Conservation (phyloP, 2,888 invertebrate species). For the Apamea crenata region DNA sequence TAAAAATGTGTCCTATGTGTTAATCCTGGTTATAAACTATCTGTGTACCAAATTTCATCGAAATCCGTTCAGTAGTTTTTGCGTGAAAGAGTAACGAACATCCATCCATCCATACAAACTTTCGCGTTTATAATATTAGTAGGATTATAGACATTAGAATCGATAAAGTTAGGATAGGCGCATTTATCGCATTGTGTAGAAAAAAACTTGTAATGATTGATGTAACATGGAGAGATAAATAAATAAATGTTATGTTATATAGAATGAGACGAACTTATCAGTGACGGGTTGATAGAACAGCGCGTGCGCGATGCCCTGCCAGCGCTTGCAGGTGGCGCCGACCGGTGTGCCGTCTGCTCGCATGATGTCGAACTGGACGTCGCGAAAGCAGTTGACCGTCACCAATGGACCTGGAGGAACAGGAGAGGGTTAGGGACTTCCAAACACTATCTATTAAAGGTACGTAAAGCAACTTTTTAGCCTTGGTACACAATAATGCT, state of each 20-base stretch:
- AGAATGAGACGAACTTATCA: slow-evolving; percentile 74
- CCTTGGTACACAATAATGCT: neutral
- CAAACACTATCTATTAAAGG: neutral
- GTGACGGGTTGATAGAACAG: slow-evolving; percentile 81
- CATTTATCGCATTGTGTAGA: neutral
- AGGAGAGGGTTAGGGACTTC: neutral
- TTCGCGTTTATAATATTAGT: no score
- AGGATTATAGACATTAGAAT: neutral
- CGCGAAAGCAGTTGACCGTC: slow-evolving; percentile 81
- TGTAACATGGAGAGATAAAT: no score
- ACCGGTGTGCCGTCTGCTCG: slow-evolving; percentile 75
- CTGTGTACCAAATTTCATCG: no score
- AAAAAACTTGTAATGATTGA: neutral
- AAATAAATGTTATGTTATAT: neutral
- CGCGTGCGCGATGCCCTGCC: slow-evolving; percentile 83
- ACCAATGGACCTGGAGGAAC: slow-evolving; percentile 76
- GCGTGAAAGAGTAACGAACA: no score
- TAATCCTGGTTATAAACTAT: no score
- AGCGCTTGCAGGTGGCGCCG: slow-evolving; percentile 82
- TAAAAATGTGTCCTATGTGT: no score
- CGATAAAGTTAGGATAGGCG: neutral
- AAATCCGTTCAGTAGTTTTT: no score
- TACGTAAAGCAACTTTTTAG: neutral
- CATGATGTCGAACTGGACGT: slow-evolving; percentile 80
- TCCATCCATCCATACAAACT: no score